Base-by-base conservation (phyloP, 2,888 invertebrate genomes). In the Noctua janthe region DNA sequence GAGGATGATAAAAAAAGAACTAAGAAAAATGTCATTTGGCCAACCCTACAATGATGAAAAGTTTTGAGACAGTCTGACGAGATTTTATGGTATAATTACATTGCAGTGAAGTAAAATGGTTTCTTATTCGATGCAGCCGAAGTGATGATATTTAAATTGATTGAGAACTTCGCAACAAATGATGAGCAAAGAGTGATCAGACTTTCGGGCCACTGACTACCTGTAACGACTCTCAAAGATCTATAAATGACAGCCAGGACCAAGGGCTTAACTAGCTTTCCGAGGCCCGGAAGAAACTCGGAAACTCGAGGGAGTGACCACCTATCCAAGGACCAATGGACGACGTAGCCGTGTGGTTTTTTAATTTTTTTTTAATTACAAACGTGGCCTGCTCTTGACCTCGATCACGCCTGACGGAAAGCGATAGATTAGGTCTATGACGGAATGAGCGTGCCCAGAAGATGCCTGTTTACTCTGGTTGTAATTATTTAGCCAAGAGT, bases 21-120 rank as follows among this genome's bases (percentile, higher is more conserved):
- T 56, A 56, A 10, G 1, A 56, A 56, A 10, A 23, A 56, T 56
- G 0, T 11, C 10, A 56, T 3, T n/a, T 10, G 23, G 11, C 11
- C 83, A 86, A 71, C 87, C 85, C 87, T 87, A 86, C 49, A 59
- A 56, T 78, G 67, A 80, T 80, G 64, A 81, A 82, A 86, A 88
- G 82, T 89, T 92, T 89, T 87, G 88, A 89, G 87, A 81, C 88
- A 91, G 90, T 91, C 91, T 90, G 90, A 91, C 84, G 86, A 91
- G 91, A 91, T 91, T 92, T 90, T 88, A 90, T 91, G 89, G 90
- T 91, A 92, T 91, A 91, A 89, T 39, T 62, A 89, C 85, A 87
- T 87, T 87, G 88, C 81, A 87, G 76, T 23, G 54, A 56, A 84
- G 72, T 84, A 80, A 85, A 85, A 80, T 47, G 8, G 39, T 77